Conservation (phyloP, 2,113 vertebrate species). For the Ageneiosus marmoratus region DNA sequence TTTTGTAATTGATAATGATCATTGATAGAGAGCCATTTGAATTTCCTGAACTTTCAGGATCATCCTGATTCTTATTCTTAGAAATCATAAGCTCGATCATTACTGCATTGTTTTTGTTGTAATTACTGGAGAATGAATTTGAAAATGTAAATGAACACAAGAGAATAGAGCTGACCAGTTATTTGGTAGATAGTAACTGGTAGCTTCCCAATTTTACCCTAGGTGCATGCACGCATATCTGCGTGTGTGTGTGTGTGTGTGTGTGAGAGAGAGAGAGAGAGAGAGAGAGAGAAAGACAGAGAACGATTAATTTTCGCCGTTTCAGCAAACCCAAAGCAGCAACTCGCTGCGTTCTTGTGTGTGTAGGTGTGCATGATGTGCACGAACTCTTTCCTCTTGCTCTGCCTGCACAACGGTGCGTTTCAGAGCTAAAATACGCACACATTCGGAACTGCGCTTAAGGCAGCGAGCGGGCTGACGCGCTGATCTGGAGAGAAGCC, state of each 20-base stretch:
- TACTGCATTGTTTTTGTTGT: neutral
- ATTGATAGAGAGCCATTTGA: neutral
- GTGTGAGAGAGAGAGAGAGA: neutral
- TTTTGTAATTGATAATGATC: neutral
- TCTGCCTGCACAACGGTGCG: neutral
- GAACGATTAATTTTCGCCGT: constrained; percentile 11
- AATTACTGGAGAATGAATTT: neutral
- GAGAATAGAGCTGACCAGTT: neutral
- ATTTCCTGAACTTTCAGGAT: neutral
- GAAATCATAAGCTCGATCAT: neutral
- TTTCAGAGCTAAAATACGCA: neutral
- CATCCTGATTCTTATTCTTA: neutral
- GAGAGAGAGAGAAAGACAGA: neutral
- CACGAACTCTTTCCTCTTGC: neutral
- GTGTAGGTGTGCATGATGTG: neutral
- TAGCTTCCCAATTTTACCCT: neutral
- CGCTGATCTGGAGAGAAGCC: constrained; percentile 31
- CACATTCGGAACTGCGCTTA: constrained; percentile 6
- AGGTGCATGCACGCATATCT: neutral
- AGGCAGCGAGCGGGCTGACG: constrained; percentile 18
- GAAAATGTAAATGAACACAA: neutral
- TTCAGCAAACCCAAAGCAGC: neutral
- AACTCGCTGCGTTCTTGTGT: neutral
- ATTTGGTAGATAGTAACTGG: neutral
- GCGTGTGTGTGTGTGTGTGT: neutral